Evolutionary conservation across 2,888 invertebrate genomes (phyloP).

Genomic region (Arrhopalites spinosus): DNA sequence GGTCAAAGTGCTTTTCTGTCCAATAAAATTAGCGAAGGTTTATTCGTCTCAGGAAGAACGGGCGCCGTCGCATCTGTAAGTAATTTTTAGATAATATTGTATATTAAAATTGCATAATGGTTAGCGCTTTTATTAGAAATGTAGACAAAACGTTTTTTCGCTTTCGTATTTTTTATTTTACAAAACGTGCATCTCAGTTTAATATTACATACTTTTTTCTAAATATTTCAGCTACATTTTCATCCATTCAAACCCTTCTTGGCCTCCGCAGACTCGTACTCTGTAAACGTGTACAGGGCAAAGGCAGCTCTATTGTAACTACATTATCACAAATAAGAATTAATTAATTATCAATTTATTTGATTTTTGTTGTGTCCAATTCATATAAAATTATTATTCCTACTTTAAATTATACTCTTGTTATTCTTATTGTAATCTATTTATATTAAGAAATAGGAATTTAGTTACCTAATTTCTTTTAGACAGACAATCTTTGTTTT

Average conservation of each 20-base stretch:
- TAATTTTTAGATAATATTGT: too few relatives aligned
- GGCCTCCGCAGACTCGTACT: conserved; percentile 68
- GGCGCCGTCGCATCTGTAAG: conserved; percentile 76
- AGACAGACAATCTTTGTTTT: too few relatives aligned
- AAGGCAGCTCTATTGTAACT: conserved; percentile 13
- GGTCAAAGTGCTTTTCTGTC: conserved; percentile 51
- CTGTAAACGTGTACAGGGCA: conserved; percentile 47
- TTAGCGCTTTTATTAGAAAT: too few relatives aligned
- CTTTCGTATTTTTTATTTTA: too few relatives aligned
- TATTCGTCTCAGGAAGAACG: conserved; percentile 80
- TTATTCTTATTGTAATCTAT: neutral
- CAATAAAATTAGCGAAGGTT: conserved; percentile 53
- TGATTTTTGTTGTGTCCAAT: neutral
- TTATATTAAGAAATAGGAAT: neutral
- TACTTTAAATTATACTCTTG: neutral
- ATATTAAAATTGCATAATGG: too few relatives aligned
- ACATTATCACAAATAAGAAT: neutral
- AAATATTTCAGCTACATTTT: too few relatives aligned
- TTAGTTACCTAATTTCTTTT: neutral
- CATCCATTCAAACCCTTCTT: conserved; percentile 84
- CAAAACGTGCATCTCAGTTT: too few relatives aligned
- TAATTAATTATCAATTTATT: too few relatives aligned
- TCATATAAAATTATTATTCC: neutral
- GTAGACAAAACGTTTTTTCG: too few relatives aligned
- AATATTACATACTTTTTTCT: too few relatives aligned